Evolutionary conservation across 2,797 vertebrate species (phyloP).

Genomic region (Sternotherus odoratus): DNA sequence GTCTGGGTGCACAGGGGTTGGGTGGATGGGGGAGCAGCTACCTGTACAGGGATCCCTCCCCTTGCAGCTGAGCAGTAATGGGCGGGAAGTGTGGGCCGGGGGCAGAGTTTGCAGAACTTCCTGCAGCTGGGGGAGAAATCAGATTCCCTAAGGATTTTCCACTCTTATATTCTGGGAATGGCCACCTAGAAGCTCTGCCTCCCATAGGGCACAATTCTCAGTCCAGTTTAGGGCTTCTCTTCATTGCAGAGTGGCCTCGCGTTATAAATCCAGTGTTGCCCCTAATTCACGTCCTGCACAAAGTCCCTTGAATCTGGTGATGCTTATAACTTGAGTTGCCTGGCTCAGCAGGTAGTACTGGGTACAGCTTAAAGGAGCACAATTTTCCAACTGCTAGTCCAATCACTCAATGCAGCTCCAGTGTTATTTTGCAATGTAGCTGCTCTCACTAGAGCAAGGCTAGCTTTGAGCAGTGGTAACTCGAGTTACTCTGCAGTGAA

Average conservation of each 20-base stretch:
- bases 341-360: neutral
- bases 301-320: neutral
- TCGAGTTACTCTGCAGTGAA: neutral
- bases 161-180: neutral
- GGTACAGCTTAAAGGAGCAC: neutral
- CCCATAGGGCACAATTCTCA: neutral
- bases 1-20: no score
- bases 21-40: no score
- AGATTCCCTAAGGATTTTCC: neutral
- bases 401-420: neutral
- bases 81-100: no score
- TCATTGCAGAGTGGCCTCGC: neutral
- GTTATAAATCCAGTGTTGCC: neutral
- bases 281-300: neutral
- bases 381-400: neutral
- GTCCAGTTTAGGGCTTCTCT: neutral
- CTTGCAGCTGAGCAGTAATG: no score
- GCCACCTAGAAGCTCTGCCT: neutral
- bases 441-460: neutral
- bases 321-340: neutral
- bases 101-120: no score
- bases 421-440: neutral
- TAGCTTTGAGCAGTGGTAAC: neutral
- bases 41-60: no score
- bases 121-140: no score